Base-by-base conservation (phyloP, 2,113 vertebrate genomes). In the Amphiprion percula region DNA sequence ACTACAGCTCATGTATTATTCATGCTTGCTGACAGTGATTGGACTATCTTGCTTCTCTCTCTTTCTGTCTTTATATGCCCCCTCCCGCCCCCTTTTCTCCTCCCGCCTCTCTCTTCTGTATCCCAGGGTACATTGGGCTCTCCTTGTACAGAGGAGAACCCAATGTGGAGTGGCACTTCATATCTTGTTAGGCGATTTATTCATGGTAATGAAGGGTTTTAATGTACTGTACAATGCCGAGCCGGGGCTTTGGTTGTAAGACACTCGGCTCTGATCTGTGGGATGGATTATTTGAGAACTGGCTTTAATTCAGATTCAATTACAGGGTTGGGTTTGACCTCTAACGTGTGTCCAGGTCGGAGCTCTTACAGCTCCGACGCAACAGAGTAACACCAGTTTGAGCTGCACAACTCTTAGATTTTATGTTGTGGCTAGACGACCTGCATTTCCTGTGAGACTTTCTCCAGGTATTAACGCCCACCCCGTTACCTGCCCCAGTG, bases 1-100 rank as follows among this genome's bases (percentile, higher is more conserved):
- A 93, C 88, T 91, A 92, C 93, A 92, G 87, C 86, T 94, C 93
- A 87, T 96, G 93, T 92, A 91, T 96, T 96, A 96, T 96, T 96
- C 95, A 95, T 94, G 74, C 87, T 87, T 71, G 5, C 87, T 91
- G 95, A 90, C 92, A 93, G 93, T 24, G 68, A 85, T 94, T 83
- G 74, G 88, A 72, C 82, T 80, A 19, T 77, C 83, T 86, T n/a
- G 46, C 69, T 55, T 55, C 56, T 69, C 77, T 66, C 41, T 65
- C 28, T 68, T 39, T 61, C 71, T 56, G 60, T 59, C 60, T 73
- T 58, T 93, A 87, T 74, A 74, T 63, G 63, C 87, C 79, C 75
- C 90, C 50, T 30, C 52, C 58, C 28, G 4, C 21, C 90, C 86
- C 71, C 67, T 50, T 19, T 50, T 2, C 6, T 19, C 90, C 87